These are phyloP conservation scores for Chaetura pelagica DNA, from an alignment of 2,113 vertebrate species.

Conservation along the genomic window DNA sequence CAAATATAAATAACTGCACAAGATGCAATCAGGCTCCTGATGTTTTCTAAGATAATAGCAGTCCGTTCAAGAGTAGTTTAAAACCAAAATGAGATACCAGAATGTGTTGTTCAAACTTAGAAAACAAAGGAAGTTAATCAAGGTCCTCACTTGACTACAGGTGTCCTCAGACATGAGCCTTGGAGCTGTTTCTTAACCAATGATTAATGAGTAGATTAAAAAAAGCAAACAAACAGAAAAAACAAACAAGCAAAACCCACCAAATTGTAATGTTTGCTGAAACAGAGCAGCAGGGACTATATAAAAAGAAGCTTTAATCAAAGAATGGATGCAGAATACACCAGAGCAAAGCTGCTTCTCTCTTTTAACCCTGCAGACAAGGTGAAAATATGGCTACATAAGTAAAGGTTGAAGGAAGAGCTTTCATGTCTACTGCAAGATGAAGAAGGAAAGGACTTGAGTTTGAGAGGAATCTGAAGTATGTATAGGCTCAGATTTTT, in stretches of 20 bases:
- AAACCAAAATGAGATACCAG: conserved; percentile 15
- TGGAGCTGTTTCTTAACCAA: not conserved
- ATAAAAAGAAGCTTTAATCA: not conserved
- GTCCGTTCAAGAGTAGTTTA: not conserved
- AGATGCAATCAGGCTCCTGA: not conserved
- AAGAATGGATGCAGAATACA: not conserved
- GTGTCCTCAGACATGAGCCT: not conserved
- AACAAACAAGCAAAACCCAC: not conserved
- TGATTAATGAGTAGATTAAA: conserved; percentile 12
- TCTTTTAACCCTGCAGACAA: not conserved
- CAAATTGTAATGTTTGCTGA: not conserved
- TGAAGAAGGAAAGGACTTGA: not conserved
- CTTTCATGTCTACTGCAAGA: not conserved
- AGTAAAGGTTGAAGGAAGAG: not conserved
- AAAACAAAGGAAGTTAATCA: conserved; percentile 53
- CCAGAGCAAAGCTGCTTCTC: not conserved
- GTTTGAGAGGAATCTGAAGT: not conserved
- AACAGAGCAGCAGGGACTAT: not conserved
- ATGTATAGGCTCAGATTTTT: not conserved
- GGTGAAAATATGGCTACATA: not conserved
- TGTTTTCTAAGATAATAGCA: conserved; percentile 42
- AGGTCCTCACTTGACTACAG: not conserved
- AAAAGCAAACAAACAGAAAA: not conserved
- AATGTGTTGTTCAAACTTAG: conserved; percentile 32
- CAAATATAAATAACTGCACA: conserved; percentile 10